Percentiles rank a stretch among this genome's conserved stretches.
Conservation (phyloP, 2,113 vertebrate species). For the Hepsetus odoe region DNA sequence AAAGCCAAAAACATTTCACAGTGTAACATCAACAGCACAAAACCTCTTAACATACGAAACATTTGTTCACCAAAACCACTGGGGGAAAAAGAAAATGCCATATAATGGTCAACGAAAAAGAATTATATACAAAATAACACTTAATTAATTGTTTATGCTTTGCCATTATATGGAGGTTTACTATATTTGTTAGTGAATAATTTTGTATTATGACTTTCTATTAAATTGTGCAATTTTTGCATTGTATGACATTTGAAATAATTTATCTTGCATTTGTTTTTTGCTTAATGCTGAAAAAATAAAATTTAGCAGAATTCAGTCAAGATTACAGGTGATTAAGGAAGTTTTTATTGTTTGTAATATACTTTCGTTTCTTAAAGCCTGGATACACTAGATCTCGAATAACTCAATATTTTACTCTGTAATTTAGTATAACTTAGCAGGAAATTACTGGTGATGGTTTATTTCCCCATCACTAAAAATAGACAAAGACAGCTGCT, state of each 20-base stretch:
- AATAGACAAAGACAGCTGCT: background rate
- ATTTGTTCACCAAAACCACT: background rate
- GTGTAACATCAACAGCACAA: conserved; percentile 30
- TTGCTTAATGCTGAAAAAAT: background rate
- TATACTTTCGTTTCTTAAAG: background rate
- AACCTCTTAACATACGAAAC: conserved; percentile 10
- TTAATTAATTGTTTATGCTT: background rate
- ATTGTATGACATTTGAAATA: background rate
- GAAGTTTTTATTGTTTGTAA: background rate
- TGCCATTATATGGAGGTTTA: background rate
- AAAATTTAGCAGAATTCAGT: too few species aligned
- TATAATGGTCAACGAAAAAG: background rate
- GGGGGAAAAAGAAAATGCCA: background rate
- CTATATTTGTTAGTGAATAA: background rate
- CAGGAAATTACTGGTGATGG: too few species aligned
- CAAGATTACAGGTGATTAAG: too few species aligned
- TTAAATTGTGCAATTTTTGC: background rate
- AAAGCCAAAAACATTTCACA: conserved; percentile 38
- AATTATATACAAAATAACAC: background rate
- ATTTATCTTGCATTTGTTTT: background rate
- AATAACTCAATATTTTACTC: too few species aligned
- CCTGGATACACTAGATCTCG: background rate
- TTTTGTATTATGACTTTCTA: background rate
- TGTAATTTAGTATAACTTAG: background rate
- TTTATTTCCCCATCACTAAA: too few species aligned